Evolutionary conservation across 2,888 invertebrate species (phyloP).

Genomic region (Helobdella robusta): DNA sequence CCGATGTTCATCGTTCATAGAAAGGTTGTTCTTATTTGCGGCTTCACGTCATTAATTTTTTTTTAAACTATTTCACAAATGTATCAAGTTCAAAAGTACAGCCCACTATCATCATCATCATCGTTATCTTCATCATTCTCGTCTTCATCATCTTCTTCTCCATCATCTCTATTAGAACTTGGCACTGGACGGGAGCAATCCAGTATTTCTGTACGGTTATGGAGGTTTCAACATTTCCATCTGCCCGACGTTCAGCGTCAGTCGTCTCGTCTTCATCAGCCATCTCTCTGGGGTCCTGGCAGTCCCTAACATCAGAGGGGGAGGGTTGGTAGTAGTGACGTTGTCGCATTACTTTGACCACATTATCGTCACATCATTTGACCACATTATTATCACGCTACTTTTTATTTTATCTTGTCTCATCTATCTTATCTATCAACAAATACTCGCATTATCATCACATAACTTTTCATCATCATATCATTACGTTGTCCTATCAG

Average conservation of each 20-base stretch:
- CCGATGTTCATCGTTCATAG: conserved; percentile 78
- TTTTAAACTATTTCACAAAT: background rate
- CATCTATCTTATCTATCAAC: background rate
- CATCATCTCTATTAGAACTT: conserved; percentile 54
- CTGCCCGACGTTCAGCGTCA: conserved; percentile 78
- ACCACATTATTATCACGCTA: no score
- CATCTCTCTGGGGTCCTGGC: conserved; percentile 79
- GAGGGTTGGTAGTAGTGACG: conserved; percentile 61
- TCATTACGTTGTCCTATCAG: background rate
- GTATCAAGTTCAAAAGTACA: background rate
- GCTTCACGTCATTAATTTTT: no score
- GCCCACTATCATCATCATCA: no score
- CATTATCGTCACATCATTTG: no score
- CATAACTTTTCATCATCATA: background rate
- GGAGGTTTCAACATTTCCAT: conserved; percentile 91
- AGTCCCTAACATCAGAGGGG: conserved; percentile 86
- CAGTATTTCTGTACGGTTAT: conserved; percentile 85
- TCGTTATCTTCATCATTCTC: no score
- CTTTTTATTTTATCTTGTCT: conserved; percentile 2
- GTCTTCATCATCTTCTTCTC: no score
- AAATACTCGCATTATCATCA: no score
- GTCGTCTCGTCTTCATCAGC: conserved; percentile 76
- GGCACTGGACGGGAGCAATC: conserved; percentile 61
- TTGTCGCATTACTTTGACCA: no score
- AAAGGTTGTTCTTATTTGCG: conserved; percentile 40